Conservation (phyloP, 2,113 vertebrate species). For the Oncorhynchus gorbuscha region DNA sequence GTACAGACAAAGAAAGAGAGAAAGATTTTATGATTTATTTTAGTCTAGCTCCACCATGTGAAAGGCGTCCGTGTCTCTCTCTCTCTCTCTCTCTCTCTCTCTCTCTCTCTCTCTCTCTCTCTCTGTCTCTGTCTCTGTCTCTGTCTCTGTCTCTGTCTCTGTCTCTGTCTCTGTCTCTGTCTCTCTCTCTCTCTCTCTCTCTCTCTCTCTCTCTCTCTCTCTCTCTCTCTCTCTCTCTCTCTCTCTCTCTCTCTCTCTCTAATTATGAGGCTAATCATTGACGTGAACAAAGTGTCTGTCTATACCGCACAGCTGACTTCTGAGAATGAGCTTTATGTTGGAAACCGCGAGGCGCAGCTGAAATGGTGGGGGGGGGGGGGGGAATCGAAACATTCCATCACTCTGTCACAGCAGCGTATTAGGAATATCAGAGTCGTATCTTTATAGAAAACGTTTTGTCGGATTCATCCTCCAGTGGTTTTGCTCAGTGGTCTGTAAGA, state of each 20-base stretch:
- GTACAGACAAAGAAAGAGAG: background rate
- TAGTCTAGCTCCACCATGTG: background rate
- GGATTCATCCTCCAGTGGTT: background rate
- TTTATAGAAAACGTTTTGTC: background rate
- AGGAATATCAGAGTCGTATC: background rate
- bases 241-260: too few relatives aligned
- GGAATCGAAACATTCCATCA: background rate
- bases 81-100: too few relatives aligned
- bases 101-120: too few relatives aligned
- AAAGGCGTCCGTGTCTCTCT: constrained; percentile 15
- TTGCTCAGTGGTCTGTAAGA: constrained; percentile 8
- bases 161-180: too few relatives aligned
- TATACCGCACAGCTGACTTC: constrained; percentile 36
- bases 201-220: too few relatives aligned
- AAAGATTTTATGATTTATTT: background rate
- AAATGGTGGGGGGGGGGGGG: background rate
- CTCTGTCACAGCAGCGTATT: background rate
- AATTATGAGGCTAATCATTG: constrained; percentile 51
- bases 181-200: background rate
- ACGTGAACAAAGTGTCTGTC: constrained; percentile 36
- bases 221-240: too few relatives aligned
- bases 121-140: too few relatives aligned
- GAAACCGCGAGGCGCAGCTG: constrained; percentile 16
- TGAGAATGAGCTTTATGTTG: constrained; percentile 24
- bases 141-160: too few relatives aligned